phyloP scores from a whole-genome alignment of 2,888 invertebrate genomes.

The Ichneumoninae sp. region DNA sequence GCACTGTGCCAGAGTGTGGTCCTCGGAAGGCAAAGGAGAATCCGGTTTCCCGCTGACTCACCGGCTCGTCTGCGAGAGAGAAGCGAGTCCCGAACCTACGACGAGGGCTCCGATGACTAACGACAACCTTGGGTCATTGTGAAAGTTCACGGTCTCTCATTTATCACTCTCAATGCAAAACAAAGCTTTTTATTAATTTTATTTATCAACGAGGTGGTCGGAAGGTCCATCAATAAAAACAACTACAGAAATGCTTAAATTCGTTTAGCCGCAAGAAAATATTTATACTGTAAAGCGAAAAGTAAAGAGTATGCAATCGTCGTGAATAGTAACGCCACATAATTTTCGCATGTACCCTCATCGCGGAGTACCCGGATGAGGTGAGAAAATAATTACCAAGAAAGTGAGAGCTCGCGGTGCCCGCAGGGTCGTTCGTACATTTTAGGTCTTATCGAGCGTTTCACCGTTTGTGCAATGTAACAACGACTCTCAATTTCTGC shows the following conservation, averaged over 20 bases:
- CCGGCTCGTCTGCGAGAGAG: constrained; percentile 37
- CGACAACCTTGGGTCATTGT: constrained; percentile 47
- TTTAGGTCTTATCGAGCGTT: constrained; percentile 30
- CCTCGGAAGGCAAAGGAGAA: constrained; percentile 44
- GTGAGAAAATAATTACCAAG: constrained; percentile 19
- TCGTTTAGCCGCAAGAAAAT: neutral
- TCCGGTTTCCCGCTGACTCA: constrained; percentile 66
- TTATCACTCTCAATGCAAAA: neutral
- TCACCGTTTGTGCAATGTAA: constrained; percentile 31
- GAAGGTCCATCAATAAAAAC: neutral
- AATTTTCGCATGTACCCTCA: constrained; percentile 26
- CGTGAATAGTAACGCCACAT: neutral
- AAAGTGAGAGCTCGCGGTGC: constrained; percentile 56
- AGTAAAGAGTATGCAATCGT: neutral
- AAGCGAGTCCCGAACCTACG: constrained; percentile 33
- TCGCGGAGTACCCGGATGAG: constrained; percentile 27
- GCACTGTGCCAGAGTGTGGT: constrained; percentile 21
- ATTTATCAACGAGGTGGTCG: neutral
- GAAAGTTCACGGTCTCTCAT: constrained; percentile 40
- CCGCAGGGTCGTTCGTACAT: constrained; percentile 41
- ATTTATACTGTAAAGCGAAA: neutral
- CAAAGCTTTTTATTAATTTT: neutral
- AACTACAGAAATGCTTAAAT: neutral
- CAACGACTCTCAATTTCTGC: neutral
- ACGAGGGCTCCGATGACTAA: constrained; percentile 60